These are phyloP conservation scores for Halictus ligatus DNA, from an alignment of 2,888 invertebrate species.

Conservation along the genomic window DNA sequence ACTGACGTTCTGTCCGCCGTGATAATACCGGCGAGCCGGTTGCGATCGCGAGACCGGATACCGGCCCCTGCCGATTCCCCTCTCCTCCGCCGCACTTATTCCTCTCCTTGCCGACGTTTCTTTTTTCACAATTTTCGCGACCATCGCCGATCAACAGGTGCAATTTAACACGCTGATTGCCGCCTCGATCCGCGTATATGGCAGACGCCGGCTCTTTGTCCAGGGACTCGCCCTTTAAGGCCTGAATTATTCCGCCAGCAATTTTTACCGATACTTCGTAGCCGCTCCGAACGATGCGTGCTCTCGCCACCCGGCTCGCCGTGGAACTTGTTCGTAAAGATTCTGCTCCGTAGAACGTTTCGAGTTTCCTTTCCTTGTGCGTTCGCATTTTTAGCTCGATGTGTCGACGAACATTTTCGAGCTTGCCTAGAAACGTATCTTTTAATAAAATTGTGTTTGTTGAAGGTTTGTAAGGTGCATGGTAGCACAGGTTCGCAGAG, in stretches of 20 bases:
- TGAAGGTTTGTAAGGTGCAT: no score
- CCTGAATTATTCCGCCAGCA: neutral
- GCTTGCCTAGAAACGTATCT: no score
- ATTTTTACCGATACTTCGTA: neutral
- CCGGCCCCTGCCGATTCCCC: neutral
- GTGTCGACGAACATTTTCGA: no score
- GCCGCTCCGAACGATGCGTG: neutral
- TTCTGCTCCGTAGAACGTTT: neutral
- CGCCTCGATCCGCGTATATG: constrained; percentile 12
- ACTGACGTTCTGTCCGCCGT: constrained; percentile 71
- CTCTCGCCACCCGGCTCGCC: neutral
- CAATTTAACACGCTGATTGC: constrained; percentile 10
- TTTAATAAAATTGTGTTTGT: no score
- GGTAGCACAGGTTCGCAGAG: neutral
- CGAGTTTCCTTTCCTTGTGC: neutral
- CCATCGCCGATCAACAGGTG: constrained; percentile 23
- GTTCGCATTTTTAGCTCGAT: no score
- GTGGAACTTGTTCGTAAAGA: neutral
- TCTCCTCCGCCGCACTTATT: neutral
- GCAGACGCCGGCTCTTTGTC: neutral
- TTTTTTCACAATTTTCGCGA: constrained; percentile 6
- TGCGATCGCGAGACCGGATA: constrained; percentile 30
- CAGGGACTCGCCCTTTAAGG: neutral
- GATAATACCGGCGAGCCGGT: constrained; percentile 57
- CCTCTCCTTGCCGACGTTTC: neutral